Percentiles rank a stretch among this genome's conserved stretches.
Conservation (phyloP, 2,113 vertebrate genomes). For the Ptyas mucosa region DNA sequence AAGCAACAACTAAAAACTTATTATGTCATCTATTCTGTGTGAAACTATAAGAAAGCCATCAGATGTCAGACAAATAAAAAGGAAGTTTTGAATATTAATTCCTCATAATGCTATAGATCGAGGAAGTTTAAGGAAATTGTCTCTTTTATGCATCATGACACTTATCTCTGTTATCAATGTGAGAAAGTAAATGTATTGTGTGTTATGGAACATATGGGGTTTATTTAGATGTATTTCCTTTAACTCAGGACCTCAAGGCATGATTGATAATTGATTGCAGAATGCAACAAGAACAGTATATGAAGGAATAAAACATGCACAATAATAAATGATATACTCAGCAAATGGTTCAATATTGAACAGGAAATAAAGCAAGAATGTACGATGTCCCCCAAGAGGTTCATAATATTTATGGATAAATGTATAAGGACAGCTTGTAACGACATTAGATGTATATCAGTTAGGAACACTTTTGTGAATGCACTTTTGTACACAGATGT, state of each 20-base stretch:
- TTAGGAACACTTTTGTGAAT: neutral
- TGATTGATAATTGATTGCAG: neutral
- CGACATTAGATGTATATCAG: neutral
- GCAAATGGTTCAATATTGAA: neutral
- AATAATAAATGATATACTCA: neutral
- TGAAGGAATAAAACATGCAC: neutral
- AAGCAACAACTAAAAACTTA: neutral
- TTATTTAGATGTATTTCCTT: neutral
- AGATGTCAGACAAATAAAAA: neutral
- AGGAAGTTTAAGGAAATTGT: neutral
- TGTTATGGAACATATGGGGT: neutral
- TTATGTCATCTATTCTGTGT: neutral
- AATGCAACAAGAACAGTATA: neutral
- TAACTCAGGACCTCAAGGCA: neutral
- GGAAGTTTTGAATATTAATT: neutral
- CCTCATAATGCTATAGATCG: neutral
- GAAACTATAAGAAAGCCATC: neutral
- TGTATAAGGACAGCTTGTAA: neutral
- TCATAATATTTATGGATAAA: neutral
- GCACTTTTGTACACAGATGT: neutral
- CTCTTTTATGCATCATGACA: neutral
- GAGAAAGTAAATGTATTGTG: neutral
- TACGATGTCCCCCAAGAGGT: neutral
- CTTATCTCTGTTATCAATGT: neutral
- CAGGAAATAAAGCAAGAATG: neutral